phyloP scores from a whole-genome alignment of 2,113 vertebrate genomes.

The Danionella cerebrum region DNA sequence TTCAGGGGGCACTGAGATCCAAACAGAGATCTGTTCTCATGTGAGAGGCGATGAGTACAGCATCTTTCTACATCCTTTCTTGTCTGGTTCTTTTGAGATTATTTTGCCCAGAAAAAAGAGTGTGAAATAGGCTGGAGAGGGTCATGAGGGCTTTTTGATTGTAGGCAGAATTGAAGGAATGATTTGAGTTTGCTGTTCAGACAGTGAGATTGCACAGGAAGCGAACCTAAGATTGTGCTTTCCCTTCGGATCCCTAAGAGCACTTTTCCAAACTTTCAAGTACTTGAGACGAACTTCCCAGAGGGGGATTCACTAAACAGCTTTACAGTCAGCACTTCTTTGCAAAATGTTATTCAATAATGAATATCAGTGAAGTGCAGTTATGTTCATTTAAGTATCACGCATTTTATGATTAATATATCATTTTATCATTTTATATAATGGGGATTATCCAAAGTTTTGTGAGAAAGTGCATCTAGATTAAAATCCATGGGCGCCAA shows the following conservation, averaged over 20 bases:
- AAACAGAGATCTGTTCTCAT: slow-evolving; percentile 14
- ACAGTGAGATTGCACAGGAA: background rate
- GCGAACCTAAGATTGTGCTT: background rate
- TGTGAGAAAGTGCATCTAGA: too few relatives aligned
- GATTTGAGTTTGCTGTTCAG: background rate
- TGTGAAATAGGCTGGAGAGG: background rate
- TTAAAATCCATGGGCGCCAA: too few relatives aligned
- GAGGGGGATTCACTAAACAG: background rate
- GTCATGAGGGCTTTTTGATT: slow-evolving; percentile 7
- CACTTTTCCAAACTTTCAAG: background rate
- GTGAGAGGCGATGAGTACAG: slow-evolving; percentile 24
- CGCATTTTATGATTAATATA: too few relatives aligned
- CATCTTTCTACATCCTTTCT: slow-evolving; percentile 14
- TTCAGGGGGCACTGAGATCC: slow-evolving; percentile 9
- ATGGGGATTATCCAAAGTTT: too few relatives aligned
- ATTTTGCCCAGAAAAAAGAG: slow-evolving; percentile 9
- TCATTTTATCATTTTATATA: too few relatives aligned
- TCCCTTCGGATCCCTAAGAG: background rate
- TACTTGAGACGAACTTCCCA: background rate
- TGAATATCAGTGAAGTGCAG: too few relatives aligned
- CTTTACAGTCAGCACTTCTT: background rate
- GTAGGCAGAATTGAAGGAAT: background rate
- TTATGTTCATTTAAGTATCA: background rate
- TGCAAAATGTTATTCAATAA: background rate
- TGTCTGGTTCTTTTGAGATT: slow-evolving; percentile 9